phyloP scores from a whole-genome alignment of 2,113 vertebrate genomes.

The Labrus mixtus region DNA sequence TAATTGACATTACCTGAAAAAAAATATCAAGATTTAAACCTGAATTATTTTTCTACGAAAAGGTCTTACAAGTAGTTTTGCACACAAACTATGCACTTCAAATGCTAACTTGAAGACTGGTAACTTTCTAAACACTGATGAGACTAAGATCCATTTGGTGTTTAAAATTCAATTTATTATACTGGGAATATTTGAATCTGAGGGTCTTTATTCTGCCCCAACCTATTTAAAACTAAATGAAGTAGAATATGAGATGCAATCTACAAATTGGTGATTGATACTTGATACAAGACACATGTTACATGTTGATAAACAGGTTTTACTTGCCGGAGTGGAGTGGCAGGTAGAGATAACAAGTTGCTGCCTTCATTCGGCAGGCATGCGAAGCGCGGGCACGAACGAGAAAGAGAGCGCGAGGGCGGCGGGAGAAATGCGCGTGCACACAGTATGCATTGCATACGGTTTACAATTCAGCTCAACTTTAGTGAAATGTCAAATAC shows the following conservation, averaged over 20 bases:
- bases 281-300: no score
- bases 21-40: not conserved
- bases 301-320: not conserved
- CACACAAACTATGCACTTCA: not conserved
- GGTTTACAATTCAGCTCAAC: no score
- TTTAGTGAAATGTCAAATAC: no score
- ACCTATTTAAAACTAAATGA: no score
- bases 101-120: no score
- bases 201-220: no score
- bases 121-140: no score
- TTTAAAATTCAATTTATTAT: no score
- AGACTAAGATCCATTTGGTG: no score
- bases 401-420: no score
- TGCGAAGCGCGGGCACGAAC: not conserved
- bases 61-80: not conserved
- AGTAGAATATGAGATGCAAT: not conserved
- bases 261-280: not conserved
- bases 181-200: no score
- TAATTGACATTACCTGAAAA: not conserved
- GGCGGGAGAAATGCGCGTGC: constrained; percentile 8
- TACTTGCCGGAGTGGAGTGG: not conserved
- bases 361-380: not conserved
- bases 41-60: not conserved
- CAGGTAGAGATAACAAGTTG: not conserved
- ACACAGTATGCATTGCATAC: not conserved